Evolutionary conservation across 2,113 vertebrate genomes (phyloP), one percentile per base, ranked within the genome.

Genomic region (Manacus vitellinus): DNA sequence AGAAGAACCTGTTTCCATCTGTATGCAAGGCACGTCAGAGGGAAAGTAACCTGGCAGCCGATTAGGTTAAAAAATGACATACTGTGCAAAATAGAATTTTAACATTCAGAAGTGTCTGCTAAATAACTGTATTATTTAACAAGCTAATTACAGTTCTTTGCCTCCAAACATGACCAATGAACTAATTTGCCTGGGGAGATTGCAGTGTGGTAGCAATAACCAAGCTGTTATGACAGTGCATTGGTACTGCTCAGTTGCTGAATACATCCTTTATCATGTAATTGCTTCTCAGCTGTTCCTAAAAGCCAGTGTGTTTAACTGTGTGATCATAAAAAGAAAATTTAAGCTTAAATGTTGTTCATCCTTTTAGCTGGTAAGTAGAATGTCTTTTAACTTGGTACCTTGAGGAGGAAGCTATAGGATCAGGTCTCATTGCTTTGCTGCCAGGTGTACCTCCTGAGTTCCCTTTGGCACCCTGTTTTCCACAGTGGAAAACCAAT

Each of bases 51-150:
- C 61, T n/a, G 89, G 80, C 72, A 95, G 95, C 56, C 22, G 1
- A 16, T 94, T 49, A 85, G 77, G 37, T 89, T 94, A 75, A 95
- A 93, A 96, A 92, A 85, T 84, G 20, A 71, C 56, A 56, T 74
- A 37, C 77, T 63, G 67, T 91, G 70, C 58, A 92, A 87, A 94
- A 91, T 54, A 78, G 41, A 94, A 78, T 95, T 94, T 82, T 91
- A 90, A 46, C 70, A 46, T 87, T 78, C 72, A 24, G 44, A 89
- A 87, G 58, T 37, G 74, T 76, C 77, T 94, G 54, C 84, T 91
- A 91, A 93, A 72, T 91, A 89, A 89, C 74, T 85, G 65, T 94
- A 49, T 92, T 94, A 92, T 92, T 95, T 97, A 95, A 95, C 81
- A 68, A 94, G 74, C 58, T 96, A 91, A 87, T 95, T 95, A 86